Conservation (phyloP, 2,888 invertebrate species). For the Pachycephus smyrnensis region DNA sequence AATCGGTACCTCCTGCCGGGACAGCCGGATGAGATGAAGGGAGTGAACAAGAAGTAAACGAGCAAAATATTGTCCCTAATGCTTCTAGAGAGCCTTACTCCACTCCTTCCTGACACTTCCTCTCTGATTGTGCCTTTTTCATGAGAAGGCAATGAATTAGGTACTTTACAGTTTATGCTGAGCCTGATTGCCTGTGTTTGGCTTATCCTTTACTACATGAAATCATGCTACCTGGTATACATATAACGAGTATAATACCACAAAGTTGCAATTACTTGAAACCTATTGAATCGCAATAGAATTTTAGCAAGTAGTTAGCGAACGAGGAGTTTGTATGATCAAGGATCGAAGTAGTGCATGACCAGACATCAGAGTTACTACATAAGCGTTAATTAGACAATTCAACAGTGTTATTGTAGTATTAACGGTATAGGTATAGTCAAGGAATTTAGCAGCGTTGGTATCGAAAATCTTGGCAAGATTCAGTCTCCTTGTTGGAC, state of each 20-base stretch:
- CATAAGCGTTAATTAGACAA: background rate
- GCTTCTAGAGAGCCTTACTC: background rate
- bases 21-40: conserved; percentile 9
- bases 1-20: conserved; percentile 1
- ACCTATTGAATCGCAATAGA: background rate
- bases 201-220: background rate
- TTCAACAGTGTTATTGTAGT: background rate
- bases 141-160: background rate
- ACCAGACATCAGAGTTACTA: too few relatives aligned
- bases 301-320: background rate
- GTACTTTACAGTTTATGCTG: background rate
- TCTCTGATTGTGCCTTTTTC: background rate
- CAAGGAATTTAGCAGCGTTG: background rate
- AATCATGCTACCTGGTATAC: background rate
- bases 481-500: background rate
- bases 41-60: background rate
- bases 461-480: background rate
- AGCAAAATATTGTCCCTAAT: background rate
- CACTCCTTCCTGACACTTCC: background rate
- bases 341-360: too few relatives aligned
- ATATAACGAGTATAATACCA: background rate
- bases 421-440: background rate
- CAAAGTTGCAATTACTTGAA: background rate
- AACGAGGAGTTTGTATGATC: too few relatives aligned
- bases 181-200: background rate